Evolutionary conservation across 2,113 vertebrate genomes (phyloP), one percentile per base, ranked within the genome.

Genomic region (Epinephelus moara): DNA sequence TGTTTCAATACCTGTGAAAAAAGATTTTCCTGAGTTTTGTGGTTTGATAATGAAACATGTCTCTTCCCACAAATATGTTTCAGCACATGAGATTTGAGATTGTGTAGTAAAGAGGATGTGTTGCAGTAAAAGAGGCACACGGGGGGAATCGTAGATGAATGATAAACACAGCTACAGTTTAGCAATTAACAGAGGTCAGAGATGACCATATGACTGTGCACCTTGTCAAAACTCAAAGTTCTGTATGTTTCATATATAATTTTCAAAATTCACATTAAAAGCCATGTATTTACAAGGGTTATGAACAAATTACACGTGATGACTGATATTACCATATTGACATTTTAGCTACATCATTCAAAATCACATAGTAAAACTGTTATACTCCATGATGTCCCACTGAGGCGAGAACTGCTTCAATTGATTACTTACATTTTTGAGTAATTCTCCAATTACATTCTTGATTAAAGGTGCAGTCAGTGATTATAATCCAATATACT

Each of bases 171-270:
- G 23, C 60, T 9, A 13, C 30, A 60, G 81, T 33, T 90, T 89
- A 89, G 27, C 25, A n/a, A 60, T 84, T 90, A 84, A 90, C 88
- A 81, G 73, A 81, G 27, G 75, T 85, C 73, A 79, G 15, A 86
- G 67, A 66, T 13, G 25, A 66, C 25, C 55, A 18, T 70, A 67
- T 82, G 74, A 66, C 67, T 66, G 5, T 40, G 57, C 52, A 63
- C 49, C 53, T 75, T 33, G 40, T 59, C 8, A 12, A 60, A 82
- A 62, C 64, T 64, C 70, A 52, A 62, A 45, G 50, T 33, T 68
- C 23, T 53, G 18, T 23, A 21, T 79, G 6, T 69, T 42, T 61
- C 2, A 15, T 27, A 40, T 80, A 18, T n/a, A 10, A 61, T 42
- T 6, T 5, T 4, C 33, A 52, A 52, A 42, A 45, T 21, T 62